Evolutionary conservation across 2,888 invertebrate genomes (phyloP), one percentile per base, ranked within the genome.

Genomic region (Agrochola lota): DNA sequence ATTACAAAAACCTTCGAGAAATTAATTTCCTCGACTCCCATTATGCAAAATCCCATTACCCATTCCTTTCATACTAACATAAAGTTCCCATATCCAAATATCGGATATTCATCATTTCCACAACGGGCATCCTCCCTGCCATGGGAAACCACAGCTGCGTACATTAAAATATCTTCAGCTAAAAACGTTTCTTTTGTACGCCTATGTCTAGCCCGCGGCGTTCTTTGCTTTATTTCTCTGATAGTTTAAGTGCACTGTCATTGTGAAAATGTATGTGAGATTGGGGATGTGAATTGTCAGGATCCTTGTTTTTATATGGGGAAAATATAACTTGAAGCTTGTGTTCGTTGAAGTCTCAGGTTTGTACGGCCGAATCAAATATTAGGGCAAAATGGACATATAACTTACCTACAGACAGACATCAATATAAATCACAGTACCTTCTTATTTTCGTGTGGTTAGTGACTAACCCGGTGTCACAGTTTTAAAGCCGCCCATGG

Each of bases 221-320:
- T 5, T 88, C 62, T 70, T 77, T 85, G 81, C 78, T 78, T 74
- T 78, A 76, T 64, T 78, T 73, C 77, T 62, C 78, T 78, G 72
- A 83, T 87, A 88, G 87, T 85, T 87, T 87, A 88, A 88, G 89
- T 88, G 89, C 87, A 82, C 73, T 87, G 77, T 85, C 87, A 85
- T 82, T 69, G 70, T 62, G 75, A 20, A 49, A 57, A 63, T 70
- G 55, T 68, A 23, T 49, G 20, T 46, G 57, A 46, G 40, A 77
- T 67, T 62, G 26, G 40, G n/a, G 43, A 55, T 82, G 46, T 68
- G 35, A 71, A 62, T 74, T 71, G 26, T 67, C 6, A 11, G 46
- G 15, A 43, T 70, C 20, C 43, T 69, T 80, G 49, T 57, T 83
- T 69, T 63, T 40, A 20, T 8, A 49, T 15, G 20, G 20, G 12